These are phyloP conservation scores for Paedocypris sp. DNA, from an alignment of 2,113 vertebrate genomes.

Conservation along the genomic window DNA sequence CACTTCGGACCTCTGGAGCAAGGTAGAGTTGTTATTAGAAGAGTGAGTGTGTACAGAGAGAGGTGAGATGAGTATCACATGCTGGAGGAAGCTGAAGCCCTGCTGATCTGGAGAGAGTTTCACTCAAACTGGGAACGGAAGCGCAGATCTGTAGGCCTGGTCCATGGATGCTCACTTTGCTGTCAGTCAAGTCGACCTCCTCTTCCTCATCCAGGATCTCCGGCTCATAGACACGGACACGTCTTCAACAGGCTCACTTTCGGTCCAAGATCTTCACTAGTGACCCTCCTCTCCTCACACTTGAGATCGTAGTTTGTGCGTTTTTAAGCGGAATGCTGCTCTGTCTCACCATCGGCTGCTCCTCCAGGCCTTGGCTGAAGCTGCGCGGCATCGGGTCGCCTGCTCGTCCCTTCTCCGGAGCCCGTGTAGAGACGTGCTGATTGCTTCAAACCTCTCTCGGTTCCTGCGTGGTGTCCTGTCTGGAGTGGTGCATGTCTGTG, in stretches of 20 bases:
- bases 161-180: constrained; percentile 8
- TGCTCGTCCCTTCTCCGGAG: constrained; percentile 10
- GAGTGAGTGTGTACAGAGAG: constrained; percentile 14
- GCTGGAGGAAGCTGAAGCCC: constrained; percentile 8
- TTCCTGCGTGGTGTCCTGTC: constrained; percentile 28
- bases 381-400: constrained; percentile 15
- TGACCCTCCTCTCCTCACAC: neutral
- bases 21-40: constrained; percentile 68
- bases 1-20: constrained; percentile 78
- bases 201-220: constrained; percentile 31
- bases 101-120: constrained; percentile 13
- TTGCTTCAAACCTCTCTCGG: constrained; percentile 21
- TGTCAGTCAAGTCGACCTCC: constrained; percentile 26
- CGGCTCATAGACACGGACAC: constrained; percentile 17
- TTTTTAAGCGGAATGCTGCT: constrained; percentile 9
- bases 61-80: constrained; percentile 19
- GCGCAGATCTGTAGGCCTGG: neutral
- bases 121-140: neutral
- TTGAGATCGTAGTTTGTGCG: too few species aligned
- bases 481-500: constrained; percentile 43
- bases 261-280: neutral
- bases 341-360: constrained; percentile 3
- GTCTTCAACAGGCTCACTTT: constrained; percentile 25
- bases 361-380: constrained; percentile 4
- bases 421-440: constrained; percentile 21